These are phyloP conservation scores for Graptemys geographica DNA, from an alignment of 2,797 vertebrate genomes.

Conservation along the genomic window DNA sequence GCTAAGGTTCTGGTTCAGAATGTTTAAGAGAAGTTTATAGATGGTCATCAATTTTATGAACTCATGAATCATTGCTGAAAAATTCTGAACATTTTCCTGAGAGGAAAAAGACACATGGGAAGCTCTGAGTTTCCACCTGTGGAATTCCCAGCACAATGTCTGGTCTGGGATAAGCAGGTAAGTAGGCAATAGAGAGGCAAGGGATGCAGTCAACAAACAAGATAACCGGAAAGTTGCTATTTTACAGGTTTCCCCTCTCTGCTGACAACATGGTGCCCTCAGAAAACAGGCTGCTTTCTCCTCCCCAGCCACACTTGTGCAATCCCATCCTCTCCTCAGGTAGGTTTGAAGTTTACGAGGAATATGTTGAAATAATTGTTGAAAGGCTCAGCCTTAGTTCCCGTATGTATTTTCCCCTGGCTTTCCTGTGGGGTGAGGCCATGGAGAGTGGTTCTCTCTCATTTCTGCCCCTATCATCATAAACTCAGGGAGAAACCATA, in stretches of 20 bases:
- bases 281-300: not conserved
- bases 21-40: not conserved
- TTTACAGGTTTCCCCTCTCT: not conserved
- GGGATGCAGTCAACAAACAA: not conserved
- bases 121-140: not conserved
- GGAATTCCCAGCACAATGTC: not conserved
- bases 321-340: not conserved
- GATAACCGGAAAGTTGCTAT: rapidly evolving
- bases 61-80: not conserved
- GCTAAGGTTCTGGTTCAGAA: not conserved
- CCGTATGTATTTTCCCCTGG: not conserved
- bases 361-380: not conserved
- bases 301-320: not conserved
- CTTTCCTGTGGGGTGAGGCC: not conserved
- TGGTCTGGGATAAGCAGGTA: not conserved
- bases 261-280: not conserved
- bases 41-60: not conserved
- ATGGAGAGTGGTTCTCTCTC: not conserved
- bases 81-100: not conserved
- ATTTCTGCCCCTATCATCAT: not conserved
- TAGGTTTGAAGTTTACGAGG: not conserved
- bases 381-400: not conserved
- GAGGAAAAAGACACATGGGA: not conserved
- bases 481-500: not conserved
- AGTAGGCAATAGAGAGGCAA: not conserved